phyloP scores from a whole-genome alignment of 2,888 invertebrate genomes.

The Latrodectus elegans region DNA sequence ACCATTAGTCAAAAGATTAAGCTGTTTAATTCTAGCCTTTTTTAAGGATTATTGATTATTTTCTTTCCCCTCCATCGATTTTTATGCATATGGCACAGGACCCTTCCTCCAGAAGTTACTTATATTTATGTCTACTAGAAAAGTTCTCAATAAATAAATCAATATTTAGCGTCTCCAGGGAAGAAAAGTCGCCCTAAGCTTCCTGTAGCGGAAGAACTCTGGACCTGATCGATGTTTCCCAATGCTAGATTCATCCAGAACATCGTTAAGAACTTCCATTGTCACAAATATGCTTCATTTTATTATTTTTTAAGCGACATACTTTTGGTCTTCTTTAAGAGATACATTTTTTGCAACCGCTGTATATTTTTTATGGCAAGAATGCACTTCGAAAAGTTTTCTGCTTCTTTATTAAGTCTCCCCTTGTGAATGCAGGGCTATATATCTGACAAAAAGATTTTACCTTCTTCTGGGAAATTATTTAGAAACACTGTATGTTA shows the following conservation, averaged over 20 bases:
- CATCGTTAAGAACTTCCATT: conserved; percentile 52
- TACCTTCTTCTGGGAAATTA: too few species aligned
- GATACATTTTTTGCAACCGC: not conserved
- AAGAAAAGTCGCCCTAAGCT: conserved; percentile 47
- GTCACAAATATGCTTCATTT: conserved; percentile 42
- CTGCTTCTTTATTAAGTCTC: not conserved
- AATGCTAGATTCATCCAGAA: conserved; percentile 17
- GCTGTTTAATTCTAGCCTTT: not conserved
- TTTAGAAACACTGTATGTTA: too few species aligned
- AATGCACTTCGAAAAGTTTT: not conserved
- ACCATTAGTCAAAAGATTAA: too few species aligned
- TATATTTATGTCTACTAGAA: conserved; percentile 55
- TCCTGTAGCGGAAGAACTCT: conserved; percentile 32
- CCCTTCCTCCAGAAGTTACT: conserved; percentile 19
- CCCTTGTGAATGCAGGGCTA: too few species aligned
- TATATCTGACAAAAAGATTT: too few species aligned
- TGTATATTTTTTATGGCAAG: not conserved
- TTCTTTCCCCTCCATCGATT: conserved; percentile 27
- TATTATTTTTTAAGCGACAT: conserved; percentile 9
- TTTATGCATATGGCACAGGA: conserved; percentile 28
- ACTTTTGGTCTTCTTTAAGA: not conserved
- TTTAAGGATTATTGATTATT: not conserved
- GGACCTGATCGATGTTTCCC: conserved; percentile 44
- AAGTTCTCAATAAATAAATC: conserved; percentile 57
- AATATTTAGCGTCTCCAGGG: conserved; percentile 39